Percentiles rank a stretch among this genome's conserved stretches.
Conservation (phyloP, 2,113 vertebrate species). For the Brienomyrus longianalis region DNA sequence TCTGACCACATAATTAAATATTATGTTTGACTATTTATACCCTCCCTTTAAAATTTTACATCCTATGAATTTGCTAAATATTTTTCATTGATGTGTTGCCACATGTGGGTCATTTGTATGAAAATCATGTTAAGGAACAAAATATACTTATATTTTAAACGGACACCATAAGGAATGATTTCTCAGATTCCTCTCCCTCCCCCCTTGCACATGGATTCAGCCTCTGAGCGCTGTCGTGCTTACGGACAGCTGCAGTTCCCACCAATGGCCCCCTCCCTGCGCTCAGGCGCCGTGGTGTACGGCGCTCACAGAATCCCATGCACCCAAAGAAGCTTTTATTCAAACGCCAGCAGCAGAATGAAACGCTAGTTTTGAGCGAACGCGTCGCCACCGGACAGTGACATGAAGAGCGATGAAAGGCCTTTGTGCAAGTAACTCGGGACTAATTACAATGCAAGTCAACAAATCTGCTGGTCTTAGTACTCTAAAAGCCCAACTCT, state of each 20-base stretch:
- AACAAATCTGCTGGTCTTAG: background rate
- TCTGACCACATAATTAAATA: background rate
- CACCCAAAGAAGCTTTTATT: background rate
- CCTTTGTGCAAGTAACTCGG: background rate
- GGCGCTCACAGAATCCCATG: background rate
- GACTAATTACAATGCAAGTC: background rate
- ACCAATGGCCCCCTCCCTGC: background rate
- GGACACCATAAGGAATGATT: background rate
- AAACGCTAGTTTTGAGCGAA: background rate
- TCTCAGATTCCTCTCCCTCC: background rate
- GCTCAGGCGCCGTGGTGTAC: background rate
- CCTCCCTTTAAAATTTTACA: background rate
- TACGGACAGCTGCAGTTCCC: background rate
- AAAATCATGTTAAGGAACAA: background rate
- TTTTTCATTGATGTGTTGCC: background rate
- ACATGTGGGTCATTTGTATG: background rate
- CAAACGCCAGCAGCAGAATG: background rate
- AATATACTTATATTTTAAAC: background rate
- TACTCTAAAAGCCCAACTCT: background rate
- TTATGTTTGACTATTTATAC: background rate
- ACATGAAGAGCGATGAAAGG: background rate
- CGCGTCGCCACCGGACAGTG: background rate
- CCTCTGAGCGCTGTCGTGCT: background rate
- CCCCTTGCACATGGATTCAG: background rate
- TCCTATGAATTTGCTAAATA: background rate